Base-by-base conservation (phyloP, 2,888 invertebrate genomes). In the Shargacucullia verbasci region DNA sequence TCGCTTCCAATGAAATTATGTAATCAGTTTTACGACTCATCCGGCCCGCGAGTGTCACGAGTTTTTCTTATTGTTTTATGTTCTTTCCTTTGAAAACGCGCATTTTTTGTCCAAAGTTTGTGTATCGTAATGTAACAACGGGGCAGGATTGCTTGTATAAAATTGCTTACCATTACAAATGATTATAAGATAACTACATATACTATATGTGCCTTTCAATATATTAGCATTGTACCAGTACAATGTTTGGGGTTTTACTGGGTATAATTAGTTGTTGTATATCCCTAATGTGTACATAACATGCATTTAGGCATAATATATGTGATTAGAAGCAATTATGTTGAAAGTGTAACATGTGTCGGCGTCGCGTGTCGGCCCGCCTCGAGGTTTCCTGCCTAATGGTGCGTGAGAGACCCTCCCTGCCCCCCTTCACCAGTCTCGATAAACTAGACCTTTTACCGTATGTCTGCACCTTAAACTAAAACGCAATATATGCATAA, bases 331-430 rank as follows among this genome's bases (percentile, higher is more conserved):
- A 87, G 87, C 88, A 91, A 91, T 92, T 92, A 92, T 81, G 88
- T 89, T 88, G 88, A 89, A 88, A 90, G 90, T 89, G 88, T 90
- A 90, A 88, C 90, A 91, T 87, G 87, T 91, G 91, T 89, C 70
- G 82, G 80, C 79, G 83, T 88, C 88, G 89, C 89, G 89, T 90
- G 91, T 85, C 79, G 84, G 73, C 76, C 78, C 81, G 87, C 84
- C 85, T 81, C 81, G 79, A 84, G 85, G 84, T 82, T 82, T 75
- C 79, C 81, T 83, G 87, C 77, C 91, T 93, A 93, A 93, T 93
- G 92, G 91, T 87, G 91, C 91, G 92, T 90, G 87, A 81, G 87
- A 81, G 79, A 73, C 80, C 76, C 81, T 81, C 57, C 54, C 56
- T 48, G 46, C 57, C 53, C 48, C 56, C 73, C 72, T 57, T 39